Base-by-base conservation (phyloP, 1,140 invertebrate species). In the Tetramorium alpestre region DNA sequence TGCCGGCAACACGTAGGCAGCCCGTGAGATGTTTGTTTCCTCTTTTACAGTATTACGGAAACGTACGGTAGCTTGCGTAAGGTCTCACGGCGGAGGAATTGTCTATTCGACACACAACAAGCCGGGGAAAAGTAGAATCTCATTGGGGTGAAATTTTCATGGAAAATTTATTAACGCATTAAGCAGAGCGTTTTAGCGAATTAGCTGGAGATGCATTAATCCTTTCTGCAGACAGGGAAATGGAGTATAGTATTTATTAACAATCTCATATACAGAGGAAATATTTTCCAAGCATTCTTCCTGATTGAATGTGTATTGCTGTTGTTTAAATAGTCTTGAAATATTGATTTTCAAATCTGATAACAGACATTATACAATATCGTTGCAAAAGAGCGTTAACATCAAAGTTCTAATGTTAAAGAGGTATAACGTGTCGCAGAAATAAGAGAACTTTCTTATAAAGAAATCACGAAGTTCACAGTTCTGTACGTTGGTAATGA, bases 21-120 rank as follows among this genome's bases (percentile, higher is more conserved):
- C 33, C 25, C 33, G 3, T 49, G 58, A 65, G 75, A 65, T 78
- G 62, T 78, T 85, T 85, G 47, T 78, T 85, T 85, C 25, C 47
- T 56, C 70, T 54, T 78, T 64, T 75, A 69, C 65, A 69, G 16
- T 60, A 73, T 85, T 65, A 78, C 58, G 6, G 22, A 41, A 13
- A 28, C 73, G 49, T 64, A 44, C 11, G 6, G 80, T 25, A 22
- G 25, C 64, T 56, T 33, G 38, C 56, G 25, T 60, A 75, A 62
- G 22, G 5, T 72, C 22, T 72, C 41, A 3, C 78, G 2, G 54
- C 13, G 18, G 13, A 47, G 41, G 41, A 76, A 62, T 75, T 38
- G 70, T 54, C 47, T 56, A 41, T 80, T 81, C 62, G 49, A 18
- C 47, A 10, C 44, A 54, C 44, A 54, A 41, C 44, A 51, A 69